These are phyloP conservation scores for Megamerina dolium DNA, from an alignment of 2,888 invertebrate species.

Conservation along the genomic window DNA sequence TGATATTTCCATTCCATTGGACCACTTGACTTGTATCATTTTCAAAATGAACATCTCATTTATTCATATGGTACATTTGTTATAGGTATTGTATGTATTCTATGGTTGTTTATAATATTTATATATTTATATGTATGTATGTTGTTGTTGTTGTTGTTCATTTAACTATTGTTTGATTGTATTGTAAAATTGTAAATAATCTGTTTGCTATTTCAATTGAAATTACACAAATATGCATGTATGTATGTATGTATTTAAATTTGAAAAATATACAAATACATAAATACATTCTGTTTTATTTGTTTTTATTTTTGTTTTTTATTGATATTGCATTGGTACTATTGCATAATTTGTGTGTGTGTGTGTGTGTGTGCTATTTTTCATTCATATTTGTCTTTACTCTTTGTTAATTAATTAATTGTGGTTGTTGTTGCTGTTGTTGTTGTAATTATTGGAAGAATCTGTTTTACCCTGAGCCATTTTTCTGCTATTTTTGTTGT, in stretches of 20 bases:
- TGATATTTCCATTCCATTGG: too few relatives aligned
- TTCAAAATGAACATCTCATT: too few relatives aligned
- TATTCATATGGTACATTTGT: too few relatives aligned
- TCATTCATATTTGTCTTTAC: constrained; percentile 8
- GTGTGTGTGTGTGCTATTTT: constrained; percentile 7
- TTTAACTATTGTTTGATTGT: too few relatives aligned
- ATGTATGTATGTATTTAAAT: background rate
- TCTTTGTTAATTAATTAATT: constrained; percentile 18
- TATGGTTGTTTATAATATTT: too few relatives aligned
- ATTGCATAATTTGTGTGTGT: constrained; percentile 17
- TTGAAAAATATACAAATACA: background rate
- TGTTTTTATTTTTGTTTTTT: constrained; percentile 13
- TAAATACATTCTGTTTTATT: constrained; percentile 6
- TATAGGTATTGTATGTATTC: too few relatives aligned
- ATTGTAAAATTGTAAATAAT: too few relatives aligned
- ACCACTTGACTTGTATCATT: too few relatives aligned
- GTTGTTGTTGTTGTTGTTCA: constrained; percentile 6
- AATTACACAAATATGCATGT: background rate
- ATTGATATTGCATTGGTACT: constrained; percentile 22
- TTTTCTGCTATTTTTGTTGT: constrained; percentile 23
- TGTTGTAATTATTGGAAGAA: constrained; percentile 45
- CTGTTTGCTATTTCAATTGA: too few relatives aligned
- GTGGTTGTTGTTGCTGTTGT: constrained; percentile 28
- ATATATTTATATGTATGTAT: constrained; percentile 1
- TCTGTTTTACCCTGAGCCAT: constrained; percentile 51